Base-by-base conservation (phyloP, 2,797 vertebrate species). In the Chromobotia macracanthus region DNA sequence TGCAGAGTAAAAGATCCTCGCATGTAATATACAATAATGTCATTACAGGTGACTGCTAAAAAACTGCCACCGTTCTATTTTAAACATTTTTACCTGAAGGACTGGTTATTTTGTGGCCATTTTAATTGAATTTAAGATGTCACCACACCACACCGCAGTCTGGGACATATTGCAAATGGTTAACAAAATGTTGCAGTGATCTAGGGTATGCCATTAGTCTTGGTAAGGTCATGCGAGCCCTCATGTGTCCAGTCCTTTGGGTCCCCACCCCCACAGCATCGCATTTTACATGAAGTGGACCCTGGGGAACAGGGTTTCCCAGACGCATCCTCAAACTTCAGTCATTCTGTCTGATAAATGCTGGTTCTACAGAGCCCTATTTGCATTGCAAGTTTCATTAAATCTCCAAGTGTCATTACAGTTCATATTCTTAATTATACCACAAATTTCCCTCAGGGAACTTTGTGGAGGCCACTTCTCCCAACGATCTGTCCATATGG, bases 391-490 rank as follows among this genome's bases (percentile, higher is more conserved):
- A 92, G 88, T 92, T 94, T 93, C 89, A 92, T 93, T 93, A 92
- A 84, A 93, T 92, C 92, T 90, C 89, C 83, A 86, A 90, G 89
- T 93, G 92, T 94, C 92, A 94, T 93, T 93, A 93, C 91, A 93
- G 93, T 95, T 95, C 94, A 94, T 93, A 93, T 93, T 93, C 90
- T 93, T 94, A 95, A 94, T 95, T 95, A 93, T 93, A 91, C 91
- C 89, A 89, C 90, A 89, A 92, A 91, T 91, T 89, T 93, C 89
- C 94, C 92, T 89, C 82, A 91, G 93, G 94, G 92, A 92, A 93
- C 89, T 91, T 89, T 87, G 90, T 66, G 87, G 90, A 92, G 93
- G 92, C 92, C 92, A 93, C 91, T 90, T 92, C 91, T 91, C 91
- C 91, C 89, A 86, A 91, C 92, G 92, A 91, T 93, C 91, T 93